These are phyloP conservation scores for Melanaphis sacchari DNA, from an alignment of 1,140 invertebrate species.

Conservation along the genomic window DNA sequence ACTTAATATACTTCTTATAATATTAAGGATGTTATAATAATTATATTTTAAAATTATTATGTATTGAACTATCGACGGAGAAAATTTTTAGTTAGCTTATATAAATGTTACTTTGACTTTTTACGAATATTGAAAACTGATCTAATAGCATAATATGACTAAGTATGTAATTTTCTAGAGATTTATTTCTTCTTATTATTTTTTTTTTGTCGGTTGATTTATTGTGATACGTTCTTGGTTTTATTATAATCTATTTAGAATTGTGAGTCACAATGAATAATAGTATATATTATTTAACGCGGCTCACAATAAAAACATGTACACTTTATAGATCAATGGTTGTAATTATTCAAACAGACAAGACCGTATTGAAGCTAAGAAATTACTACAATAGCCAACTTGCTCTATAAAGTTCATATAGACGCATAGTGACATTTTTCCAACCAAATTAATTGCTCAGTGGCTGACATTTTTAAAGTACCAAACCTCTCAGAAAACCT, in stretches of 20 bases:
- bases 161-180: background rate
- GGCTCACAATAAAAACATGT: background rate
- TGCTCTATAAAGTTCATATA: background rate
- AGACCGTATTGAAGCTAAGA: background rate
- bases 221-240: background rate
- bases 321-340: background rate
- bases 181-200: background rate
- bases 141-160: no score
- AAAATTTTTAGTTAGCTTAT: background rate
- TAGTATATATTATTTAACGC: background rate
- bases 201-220: background rate
- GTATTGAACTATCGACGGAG: background rate
- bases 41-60: background rate
- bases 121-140: background rate
- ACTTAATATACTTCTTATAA: no score
- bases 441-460: background rate
- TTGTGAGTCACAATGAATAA: background rate
- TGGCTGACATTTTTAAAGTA: background rate
- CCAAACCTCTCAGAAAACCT: background rate
- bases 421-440: slow-evolving; percentile 15
- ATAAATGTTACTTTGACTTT: background rate
- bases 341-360: slow-evolving; percentile 2
- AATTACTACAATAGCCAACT: background rate
- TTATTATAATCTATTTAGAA: background rate
- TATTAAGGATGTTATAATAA: no score